Evolutionary conservation across 2,113 vertebrate genomes (phyloP), one percentile per base, ranked within the genome.

Genomic region (Channa argus): DNA sequence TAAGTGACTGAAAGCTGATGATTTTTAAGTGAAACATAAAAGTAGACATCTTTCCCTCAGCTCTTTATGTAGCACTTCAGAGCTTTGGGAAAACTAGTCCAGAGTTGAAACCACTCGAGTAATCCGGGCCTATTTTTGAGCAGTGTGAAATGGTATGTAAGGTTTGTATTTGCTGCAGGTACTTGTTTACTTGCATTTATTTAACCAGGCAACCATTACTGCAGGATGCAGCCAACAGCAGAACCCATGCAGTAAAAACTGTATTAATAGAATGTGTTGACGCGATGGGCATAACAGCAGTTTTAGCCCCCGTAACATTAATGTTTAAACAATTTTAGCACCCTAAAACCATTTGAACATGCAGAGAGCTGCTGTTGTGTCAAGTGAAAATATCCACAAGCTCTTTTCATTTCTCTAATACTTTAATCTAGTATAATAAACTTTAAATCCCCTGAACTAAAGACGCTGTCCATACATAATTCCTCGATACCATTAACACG

Each of bases 171-270:
- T n/a, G 45, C 49, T 71, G 38, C 3, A 54, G 68, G 60, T 78
- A 47, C 37, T 71, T 68, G 43, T 77, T 80, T 81, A 44, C 62
- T 62, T 79, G 8, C 15, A 74, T 74, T 71, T 79, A 51, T 74
- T 63, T 47, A 82, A 60, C 77, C 74, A 82, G 47, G 15, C 58
- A 63, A 71, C 59, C 51, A 46, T 58, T 13, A 3, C 45, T 71
- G 55, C 41, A 65, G 56, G 47, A 52, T 58, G 61, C 38, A 62
- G 68, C 71, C 54, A 43, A 43, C 38, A 64, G 75, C 60, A 63
- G 36, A 52, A 56, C 37, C 24, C 50, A 44, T 47, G 55, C n/a
- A 85, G 63, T 43, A 38, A 62, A 70, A 83, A 71, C 46, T 53
- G 60, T 36, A 76, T 34, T 7, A 60, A 56, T 46, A 54, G 43